Base-by-base conservation (phyloP, 2,797 vertebrate species). In the Rhabdophis nuchalis region DNA sequence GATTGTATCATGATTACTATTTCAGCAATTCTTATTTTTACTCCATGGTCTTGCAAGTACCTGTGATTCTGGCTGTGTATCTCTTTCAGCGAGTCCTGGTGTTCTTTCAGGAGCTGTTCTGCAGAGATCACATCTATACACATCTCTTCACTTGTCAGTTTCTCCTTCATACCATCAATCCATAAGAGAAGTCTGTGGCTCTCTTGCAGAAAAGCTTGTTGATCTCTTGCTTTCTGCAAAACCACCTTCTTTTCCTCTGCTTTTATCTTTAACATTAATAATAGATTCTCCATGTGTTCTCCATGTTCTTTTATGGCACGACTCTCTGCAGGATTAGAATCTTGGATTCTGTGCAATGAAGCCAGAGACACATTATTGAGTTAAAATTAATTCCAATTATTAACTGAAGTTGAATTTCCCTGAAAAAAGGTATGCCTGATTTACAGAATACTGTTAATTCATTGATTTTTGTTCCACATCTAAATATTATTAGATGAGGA, bases 271-370 rank as follows among this genome's bases (percentile, higher is more conserved):
- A 98, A 97, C 91, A 96, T 96, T 92, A 58, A 88, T 94, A 99
- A 96, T 91, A 98, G 97, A 4, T 92, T 93, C 93, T 98, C 98
- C 96, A 99, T 97, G n/a, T 54, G 95, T n/a, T 94, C 95, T 27
- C 98, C 97, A 90, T 98, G 98, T 93, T 98, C 96, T 89, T 96
- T 96, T 92, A 99, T 98, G 91, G 97, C 96, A 0, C 82, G 97
- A 64, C 97, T 98, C 93, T 99, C 98, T 25, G 96, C 88, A 2
- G 98, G 98, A 91, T 97, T 98, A 89, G 97, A 98, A 91, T 98
- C 98, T 94, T 98, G 96, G 93, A 98, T 98, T 97, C 99, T 99
- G 60, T 12, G 93, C 91, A 25, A 93, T 14, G 54, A 95, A 94
- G 68, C 53, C 61, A 88, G 72, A 94, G 92, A 27, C 68, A 68